These are phyloP conservation scores for Cheirogaleus medius DNA, from an alignment of 2,113 vertebrate species.

Conservation along the genomic window DNA sequence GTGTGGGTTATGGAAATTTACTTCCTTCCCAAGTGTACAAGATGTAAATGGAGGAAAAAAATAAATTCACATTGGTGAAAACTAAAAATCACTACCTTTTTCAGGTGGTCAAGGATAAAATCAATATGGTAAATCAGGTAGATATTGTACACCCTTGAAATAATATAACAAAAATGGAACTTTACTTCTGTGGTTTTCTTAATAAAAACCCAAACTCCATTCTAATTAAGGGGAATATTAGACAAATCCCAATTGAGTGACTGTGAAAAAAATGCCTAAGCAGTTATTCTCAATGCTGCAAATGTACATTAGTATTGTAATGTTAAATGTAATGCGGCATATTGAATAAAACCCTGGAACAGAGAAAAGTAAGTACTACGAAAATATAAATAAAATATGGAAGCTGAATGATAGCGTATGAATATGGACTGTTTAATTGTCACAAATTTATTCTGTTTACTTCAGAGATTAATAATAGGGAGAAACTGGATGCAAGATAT, in stretches of 20 bases:
- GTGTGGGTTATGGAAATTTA: neutral
- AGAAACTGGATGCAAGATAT: neutral
- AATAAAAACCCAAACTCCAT: neutral
- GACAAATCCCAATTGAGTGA: neutral
- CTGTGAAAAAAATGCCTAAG: neutral
- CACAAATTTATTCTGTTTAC: neutral
- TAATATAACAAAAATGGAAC: neutral
- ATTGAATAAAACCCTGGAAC: neutral
- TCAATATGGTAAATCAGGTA: neutral
- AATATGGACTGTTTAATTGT: neutral
- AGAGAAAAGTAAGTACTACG: neutral
- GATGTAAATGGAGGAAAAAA: neutral
- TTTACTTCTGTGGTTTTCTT: neutral
- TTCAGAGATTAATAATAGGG: neutral
- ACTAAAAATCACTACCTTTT: neutral
- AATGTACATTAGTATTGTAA: too few relatives aligned
- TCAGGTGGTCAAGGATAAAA: neutral
- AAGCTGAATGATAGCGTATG: neutral
- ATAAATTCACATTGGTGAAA: neutral
- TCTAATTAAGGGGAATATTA: neutral
- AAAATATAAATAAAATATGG: neutral
- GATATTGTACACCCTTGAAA: neutral
- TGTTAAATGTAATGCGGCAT: neutral
- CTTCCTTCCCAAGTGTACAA: neutral
- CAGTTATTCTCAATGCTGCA: neutral